A percentile compares a stretch with the other conserved stretches of the same genome.
Conservation (phyloP, 2,113 vertebrate species). For the Bombycilla garrulus region DNA sequence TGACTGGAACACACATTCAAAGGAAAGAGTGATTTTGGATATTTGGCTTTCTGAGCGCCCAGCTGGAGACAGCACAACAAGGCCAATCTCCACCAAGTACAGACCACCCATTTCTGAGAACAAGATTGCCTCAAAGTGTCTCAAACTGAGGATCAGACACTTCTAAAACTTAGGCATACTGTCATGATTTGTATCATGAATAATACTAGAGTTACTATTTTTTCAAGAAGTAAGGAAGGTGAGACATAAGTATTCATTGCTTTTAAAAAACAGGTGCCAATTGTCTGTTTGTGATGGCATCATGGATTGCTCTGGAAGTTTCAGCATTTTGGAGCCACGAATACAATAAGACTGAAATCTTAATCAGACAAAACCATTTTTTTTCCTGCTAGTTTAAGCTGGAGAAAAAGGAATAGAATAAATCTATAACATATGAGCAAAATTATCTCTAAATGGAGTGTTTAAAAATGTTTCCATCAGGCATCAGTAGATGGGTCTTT, state of each 20-base stretch:
- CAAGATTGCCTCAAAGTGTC: neutral
- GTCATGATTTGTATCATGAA: neutral
- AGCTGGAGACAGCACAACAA: neutral
- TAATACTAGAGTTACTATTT: neutral
- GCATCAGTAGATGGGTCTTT: constrained; percentile 38
- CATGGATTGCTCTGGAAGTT: neutral
- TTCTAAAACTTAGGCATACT: neutral
- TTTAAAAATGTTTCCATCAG: constrained; percentile 54
- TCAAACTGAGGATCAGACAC: neutral
- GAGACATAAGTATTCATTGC: neutral
- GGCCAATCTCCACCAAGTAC: neutral
- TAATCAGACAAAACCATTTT: neutral
- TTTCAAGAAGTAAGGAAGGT: neutral
- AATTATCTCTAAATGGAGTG: constrained; percentile 34
- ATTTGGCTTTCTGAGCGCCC: neutral
- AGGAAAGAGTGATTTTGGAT: neutral
- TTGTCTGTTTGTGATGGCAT: neutral
- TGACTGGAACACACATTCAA: neutral
- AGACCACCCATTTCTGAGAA: neutral
- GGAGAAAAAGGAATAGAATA: constrained; percentile 1
- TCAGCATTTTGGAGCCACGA: neutral
- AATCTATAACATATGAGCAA: constrained; percentile 21
- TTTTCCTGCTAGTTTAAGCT: neutral
- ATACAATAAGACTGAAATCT: neutral
- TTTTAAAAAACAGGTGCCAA: neutral